Percentiles rank a stretch among this genome's conserved stretches.
Evolutionary conservation across 2,113 vertebrate genomes (phyloP).

Genomic region (Colistium nudipinnis): DNA sequence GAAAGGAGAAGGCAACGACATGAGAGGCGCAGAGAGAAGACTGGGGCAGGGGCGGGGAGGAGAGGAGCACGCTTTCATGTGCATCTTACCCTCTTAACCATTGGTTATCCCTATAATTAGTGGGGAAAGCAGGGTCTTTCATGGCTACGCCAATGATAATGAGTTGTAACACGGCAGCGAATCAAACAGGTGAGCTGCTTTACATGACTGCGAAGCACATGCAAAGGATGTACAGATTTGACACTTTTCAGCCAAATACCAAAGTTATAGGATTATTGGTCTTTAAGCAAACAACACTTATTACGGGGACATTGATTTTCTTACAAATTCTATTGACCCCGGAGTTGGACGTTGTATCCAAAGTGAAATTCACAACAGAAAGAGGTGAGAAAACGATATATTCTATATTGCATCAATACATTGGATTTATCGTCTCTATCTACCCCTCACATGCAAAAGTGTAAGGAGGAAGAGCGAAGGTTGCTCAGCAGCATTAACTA

Average conservation of each 20-base stretch:
- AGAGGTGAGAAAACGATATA: too few species aligned
- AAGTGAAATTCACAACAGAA: too few species aligned
- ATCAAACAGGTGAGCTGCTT: constrained; percentile 19
- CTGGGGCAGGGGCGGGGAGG: constrained; percentile 5
- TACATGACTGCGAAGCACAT: constrained; percentile 1
- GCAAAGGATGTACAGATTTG: constrained; percentile 1
- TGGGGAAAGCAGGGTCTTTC: constrained; percentile 43
- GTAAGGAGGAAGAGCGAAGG: constrained; percentile 2
- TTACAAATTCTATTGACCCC: too few species aligned
- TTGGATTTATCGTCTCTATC: too few species aligned
- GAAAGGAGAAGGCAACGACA: constrained; percentile 40
- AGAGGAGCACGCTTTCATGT: constrained; percentile 46
- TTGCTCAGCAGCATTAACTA: constrained; percentile 57
- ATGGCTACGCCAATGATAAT: constrained; percentile 30
- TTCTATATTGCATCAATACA: too few species aligned
- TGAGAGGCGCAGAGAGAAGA: constrained; percentile 38
- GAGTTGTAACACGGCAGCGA: constrained; percentile 28
- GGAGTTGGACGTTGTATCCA: too few species aligned
- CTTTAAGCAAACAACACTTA: too few species aligned
- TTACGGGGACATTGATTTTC: too few species aligned
- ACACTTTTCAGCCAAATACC: constrained; percentile 5
- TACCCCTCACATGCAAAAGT: background rate
- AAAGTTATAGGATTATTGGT: too few species aligned
- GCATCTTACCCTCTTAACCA: constrained; percentile 43
- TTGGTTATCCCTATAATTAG: constrained; percentile 51